These are phyloP conservation scores for Channa maculata DNA, from an alignment of 2,113 vertebrate species.

Conservation along the genomic window DNA sequence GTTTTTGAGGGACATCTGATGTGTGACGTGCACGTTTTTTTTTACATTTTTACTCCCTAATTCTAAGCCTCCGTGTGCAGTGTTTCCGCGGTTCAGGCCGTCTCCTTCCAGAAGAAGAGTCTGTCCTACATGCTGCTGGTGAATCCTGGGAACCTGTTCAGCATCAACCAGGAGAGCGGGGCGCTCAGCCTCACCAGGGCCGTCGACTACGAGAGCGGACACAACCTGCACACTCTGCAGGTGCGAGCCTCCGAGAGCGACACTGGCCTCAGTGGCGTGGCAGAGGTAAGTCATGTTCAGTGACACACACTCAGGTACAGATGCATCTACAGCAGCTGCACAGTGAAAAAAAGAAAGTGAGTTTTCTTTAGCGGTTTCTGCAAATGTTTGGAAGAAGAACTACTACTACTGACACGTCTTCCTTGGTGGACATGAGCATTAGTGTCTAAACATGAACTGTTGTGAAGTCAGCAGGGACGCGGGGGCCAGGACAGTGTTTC, in stretches of 20 bases:
- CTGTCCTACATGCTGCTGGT: conserved; percentile 86
- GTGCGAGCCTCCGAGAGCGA: conserved; percentile 85
- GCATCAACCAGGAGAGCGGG: conserved; percentile 86
- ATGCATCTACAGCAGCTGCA: too few species aligned
- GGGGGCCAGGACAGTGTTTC: not conserved
- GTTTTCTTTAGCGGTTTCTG: too few species aligned
- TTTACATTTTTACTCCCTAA: not conserved
- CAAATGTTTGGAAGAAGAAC: too few species aligned
- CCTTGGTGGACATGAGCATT: too few species aligned
- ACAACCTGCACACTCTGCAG: conserved; percentile 87
- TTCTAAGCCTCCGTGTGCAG: conserved; percentile 45
- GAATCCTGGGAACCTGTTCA: conserved; percentile 89
- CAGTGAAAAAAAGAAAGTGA: too few species aligned
- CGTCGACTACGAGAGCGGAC: conserved; percentile 88
- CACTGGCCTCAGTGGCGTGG: conserved; percentile 85
- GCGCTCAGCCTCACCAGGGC: conserved; percentile 84
- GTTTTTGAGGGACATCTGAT: too few species aligned
- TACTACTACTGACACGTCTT: too few species aligned
- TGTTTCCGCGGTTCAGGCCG: conserved; percentile 85
- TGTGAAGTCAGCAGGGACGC: not conserved
- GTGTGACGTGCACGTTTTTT: too few species aligned
- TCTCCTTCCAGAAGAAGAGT: conserved; percentile 89
- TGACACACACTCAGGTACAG: not conserved
- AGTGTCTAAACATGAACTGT: not conserved
- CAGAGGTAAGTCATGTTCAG: conserved; percentile 81